Percentiles rank a stretch among this genome's conserved stretches.
These are phyloP conservation scores for Eledona agricola DNA, from an alignment of 2,888 invertebrate species.

Conservation along the genomic window DNA sequence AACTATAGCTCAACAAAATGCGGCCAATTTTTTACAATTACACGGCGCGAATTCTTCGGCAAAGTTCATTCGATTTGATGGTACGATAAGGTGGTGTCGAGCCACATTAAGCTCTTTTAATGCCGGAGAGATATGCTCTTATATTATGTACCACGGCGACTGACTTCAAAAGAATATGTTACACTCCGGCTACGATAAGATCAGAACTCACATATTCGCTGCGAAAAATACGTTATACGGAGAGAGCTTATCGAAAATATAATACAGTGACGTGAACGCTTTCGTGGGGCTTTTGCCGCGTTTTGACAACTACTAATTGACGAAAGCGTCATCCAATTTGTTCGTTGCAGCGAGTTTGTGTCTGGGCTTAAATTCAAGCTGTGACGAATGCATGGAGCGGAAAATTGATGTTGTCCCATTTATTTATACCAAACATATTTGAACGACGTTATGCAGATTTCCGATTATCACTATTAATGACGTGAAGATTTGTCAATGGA, in stretches of 20 bases:
- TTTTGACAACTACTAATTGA: slow-evolving; percentile 11
- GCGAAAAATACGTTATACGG: slow-evolving; percentile 23
- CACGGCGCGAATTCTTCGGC: not conserved
- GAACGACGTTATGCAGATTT: not conserved
- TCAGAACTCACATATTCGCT: slow-evolving; percentile 21
- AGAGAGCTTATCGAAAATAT: slow-evolving; percentile 16
- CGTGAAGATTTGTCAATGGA: no score
- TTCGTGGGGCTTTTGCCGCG: no score
- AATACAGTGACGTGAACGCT: slow-evolving; percentile 5
- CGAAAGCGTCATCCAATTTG: not conserved
- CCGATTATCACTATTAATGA: not conserved
- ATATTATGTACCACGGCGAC: slow-evolving; percentile 25
- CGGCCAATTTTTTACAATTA: slow-evolving; percentile 6
- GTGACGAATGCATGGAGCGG: slow-evolving; percentile 38
- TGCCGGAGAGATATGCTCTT: slow-evolving; percentile 16
- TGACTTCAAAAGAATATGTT: slow-evolving; percentile 25
- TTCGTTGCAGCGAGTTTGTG: not conserved
- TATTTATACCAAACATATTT: slow-evolving; percentile 7
- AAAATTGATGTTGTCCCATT: slow-evolving; percentile 40
- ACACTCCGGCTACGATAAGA: slow-evolving; percentile 21
- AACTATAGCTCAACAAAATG: not conserved
- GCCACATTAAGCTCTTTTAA: slow-evolving; percentile 28
- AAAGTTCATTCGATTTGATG: slow-evolving; percentile 7
- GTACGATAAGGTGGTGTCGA: slow-evolving; percentile 19
- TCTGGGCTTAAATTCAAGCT: not conserved